These are phyloP conservation scores for Drosophila pseudotalamancana DNA, from an alignment of 2,888 invertebrate genomes.

Conservation along the genomic window DNA sequence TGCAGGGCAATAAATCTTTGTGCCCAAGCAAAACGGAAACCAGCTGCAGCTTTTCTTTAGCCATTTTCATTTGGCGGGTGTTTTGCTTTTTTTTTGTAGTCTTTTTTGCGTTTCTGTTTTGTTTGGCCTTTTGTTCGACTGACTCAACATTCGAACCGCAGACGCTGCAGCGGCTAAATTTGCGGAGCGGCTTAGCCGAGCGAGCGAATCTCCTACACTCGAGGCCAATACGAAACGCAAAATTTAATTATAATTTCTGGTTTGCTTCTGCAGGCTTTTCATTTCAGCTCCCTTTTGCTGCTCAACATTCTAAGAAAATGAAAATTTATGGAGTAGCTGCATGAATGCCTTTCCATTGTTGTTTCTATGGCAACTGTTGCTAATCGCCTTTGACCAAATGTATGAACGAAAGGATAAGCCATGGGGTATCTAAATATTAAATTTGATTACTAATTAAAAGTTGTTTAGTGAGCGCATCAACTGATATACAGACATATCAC, in stretches of 20 bases:
- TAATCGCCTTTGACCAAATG: neutral
- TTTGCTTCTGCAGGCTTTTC: conserved; percentile 32
- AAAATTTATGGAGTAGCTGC: conserved; percentile 16
- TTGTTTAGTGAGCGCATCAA: neutral
- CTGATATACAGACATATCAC: too few species aligned
- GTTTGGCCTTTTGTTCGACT: conserved; percentile 38
- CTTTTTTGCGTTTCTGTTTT: conserved; percentile 15
- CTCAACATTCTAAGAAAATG: conserved; percentile 6
- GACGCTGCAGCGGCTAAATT: conserved; percentile 22
- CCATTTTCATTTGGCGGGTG: conserved; percentile 17
- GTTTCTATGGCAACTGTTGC: conserved; percentile 19
- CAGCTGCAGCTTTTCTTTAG: conserved; percentile 60
- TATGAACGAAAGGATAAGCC: neutral
- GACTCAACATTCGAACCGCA: conserved; percentile 55
- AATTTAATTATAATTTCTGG: conserved; percentile 65
- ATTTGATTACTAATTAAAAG: conserved; percentile 8
- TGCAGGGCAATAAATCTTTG: conserved; percentile 68
- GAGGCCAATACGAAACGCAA: conserved; percentile 53
- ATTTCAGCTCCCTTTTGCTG: conserved; percentile 8
- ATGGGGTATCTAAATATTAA: neutral
- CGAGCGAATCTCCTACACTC: neutral
- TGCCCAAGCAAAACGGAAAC: conserved; percentile 46
- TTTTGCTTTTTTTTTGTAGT: neutral
- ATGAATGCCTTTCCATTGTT: neutral
- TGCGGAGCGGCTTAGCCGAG: conserved; percentile 24